Percentiles rank a stretch among this genome's conserved stretches.
Evolutionary conservation across 2,113 vertebrate species (phyloP).

Genomic region (Colaptes auratus): DNA sequence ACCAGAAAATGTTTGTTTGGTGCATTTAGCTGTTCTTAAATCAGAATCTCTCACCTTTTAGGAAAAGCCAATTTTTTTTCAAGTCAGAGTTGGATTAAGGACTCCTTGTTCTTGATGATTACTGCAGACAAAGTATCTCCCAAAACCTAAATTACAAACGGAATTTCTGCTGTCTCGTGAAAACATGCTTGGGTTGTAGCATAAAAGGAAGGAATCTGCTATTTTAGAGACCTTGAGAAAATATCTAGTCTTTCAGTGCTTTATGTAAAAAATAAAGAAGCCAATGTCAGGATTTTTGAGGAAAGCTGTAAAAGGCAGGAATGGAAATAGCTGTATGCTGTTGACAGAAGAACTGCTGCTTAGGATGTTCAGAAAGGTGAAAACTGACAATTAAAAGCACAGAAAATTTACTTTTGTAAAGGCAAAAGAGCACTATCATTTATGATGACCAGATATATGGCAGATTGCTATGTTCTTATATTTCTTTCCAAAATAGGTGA

Average conservation of each 20-base stretch:
- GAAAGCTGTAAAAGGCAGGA: not conserved
- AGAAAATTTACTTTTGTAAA: not conserved
- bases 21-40: not conserved
- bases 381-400: not conserved
- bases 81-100: not conserved
- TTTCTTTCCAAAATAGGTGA: not conserved
- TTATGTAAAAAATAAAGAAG: not conserved
- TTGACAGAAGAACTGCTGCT: not conserved
- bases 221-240: not conserved
- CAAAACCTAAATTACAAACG: slow-evolving; percentile 23
- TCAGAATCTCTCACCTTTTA: not conserved
- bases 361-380: not conserved
- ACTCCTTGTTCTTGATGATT: not conserved
- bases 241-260: not conserved
- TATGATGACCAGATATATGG: not conserved
- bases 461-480: not conserved
- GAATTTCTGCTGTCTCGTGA: not conserved
- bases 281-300: not conserved
- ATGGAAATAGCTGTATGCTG: not conserved
- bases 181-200: not conserved
- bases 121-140: not conserved
- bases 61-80: not conserved
- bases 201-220: not conserved
- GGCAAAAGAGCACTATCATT: not conserved
- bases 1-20: not conserved